A percentile compares a stretch with the other conserved stretches of the same genome.
Conservation (phyloP, 2,888 invertebrate genomes). For the Clivina fossor region DNA sequence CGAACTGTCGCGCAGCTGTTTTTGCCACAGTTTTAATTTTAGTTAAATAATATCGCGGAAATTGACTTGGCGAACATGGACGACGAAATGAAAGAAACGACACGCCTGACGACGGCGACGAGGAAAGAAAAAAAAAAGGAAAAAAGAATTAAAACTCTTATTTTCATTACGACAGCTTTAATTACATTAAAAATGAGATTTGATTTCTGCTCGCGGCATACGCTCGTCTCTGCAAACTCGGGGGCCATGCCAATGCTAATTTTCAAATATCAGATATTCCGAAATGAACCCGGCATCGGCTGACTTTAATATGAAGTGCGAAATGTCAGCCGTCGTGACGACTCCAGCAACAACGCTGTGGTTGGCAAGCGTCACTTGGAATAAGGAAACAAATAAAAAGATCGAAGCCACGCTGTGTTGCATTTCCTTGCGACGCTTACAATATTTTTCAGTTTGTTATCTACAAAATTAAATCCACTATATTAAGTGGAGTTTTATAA, state of each 20-base stretch:
- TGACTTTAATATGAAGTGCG: slow-evolving; percentile 20
- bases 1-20: slow-evolving; percentile 30
- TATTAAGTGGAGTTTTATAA: no score
- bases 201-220: slow-evolving; percentile 23
- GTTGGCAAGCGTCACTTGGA: no score
- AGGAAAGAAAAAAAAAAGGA: slow-evolving; percentile 6
- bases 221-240: no score
- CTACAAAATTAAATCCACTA: no score
- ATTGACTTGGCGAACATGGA: slow-evolving; percentile 30
- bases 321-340: no score
- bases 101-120: no score
- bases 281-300: no score
- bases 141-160: slow-evolving; percentile 29
- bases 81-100: slow-evolving; percentile 8
- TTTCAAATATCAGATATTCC: slow-evolving; percentile 30
- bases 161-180: slow-evolving; percentile 32
- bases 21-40: slow-evolving; percentile 33
- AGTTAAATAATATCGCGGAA: slow-evolving; percentile 34
- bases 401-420: no score
- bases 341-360: no score
- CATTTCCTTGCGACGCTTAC: no score
- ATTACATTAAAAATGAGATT: slow-evolving; percentile 34
- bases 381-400: no score
- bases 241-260: slow-evolving; percentile 27
- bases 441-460: no score